These are phyloP conservation scores for Thymelicus lineola DNA, from an alignment of 2,888 invertebrate genomes.

Conservation along the genomic window DNA sequence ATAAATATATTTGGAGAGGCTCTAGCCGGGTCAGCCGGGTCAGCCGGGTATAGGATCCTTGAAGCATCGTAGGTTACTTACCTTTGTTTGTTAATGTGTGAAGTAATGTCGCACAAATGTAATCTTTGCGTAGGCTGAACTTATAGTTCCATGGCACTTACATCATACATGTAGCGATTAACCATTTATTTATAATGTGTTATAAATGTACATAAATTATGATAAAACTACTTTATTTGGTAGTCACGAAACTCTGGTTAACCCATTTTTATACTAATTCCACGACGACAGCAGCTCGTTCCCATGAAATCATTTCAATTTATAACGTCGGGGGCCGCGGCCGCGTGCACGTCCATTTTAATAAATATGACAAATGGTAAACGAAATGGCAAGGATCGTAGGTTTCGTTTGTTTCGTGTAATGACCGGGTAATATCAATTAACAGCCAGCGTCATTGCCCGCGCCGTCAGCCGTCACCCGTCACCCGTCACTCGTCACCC, in stretches of 20 bases:
- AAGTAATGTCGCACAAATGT: conserved; percentile 23
- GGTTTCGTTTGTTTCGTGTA: conserved; percentile 10
- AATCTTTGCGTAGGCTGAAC: conserved; percentile 10
- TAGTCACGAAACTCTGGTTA: no score
- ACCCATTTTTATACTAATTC: no score
- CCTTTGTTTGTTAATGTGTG: conserved; percentile 39
- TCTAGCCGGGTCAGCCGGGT: conserved; percentile 13
- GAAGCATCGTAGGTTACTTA: conserved; percentile 38
- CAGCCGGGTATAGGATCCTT: conserved; percentile 23
- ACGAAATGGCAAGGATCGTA: conserved; percentile 4
- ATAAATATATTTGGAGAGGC: conserved; percentile 37
- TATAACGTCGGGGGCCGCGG: no score
- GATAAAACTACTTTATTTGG: no score
- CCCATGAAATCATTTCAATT: no score
- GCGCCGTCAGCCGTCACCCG: not conserved
- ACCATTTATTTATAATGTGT: no score
- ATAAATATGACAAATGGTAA: no score
- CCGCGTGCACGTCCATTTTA: no score
- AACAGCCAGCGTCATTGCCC: conserved; percentile 38
- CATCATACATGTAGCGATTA: no score
- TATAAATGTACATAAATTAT: no score
- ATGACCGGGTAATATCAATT: conserved; percentile 26
- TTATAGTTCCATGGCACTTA: no score
- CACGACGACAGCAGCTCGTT: no score
- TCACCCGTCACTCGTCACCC: conserved; percentile 41